phyloP scores from a whole-genome alignment of 2,888 invertebrate genomes.

The Ommatoiulus sabulosus region DNA sequence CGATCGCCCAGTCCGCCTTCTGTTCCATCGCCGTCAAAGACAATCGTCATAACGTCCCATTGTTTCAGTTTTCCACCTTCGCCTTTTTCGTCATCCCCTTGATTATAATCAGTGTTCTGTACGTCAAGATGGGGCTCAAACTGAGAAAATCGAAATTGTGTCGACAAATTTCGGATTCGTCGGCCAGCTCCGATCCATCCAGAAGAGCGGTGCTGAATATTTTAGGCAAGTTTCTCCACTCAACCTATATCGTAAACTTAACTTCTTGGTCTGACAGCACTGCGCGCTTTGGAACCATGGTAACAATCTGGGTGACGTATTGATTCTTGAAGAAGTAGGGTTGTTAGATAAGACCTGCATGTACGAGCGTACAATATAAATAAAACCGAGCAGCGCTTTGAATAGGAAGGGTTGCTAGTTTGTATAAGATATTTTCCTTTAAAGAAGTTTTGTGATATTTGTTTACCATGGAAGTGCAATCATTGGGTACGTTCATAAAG shows the following conservation, averaged over 20 bases:
- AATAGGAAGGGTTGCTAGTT: too few species aligned
- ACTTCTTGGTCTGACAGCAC: too few species aligned
- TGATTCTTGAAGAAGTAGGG: too few species aligned
- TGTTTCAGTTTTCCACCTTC: constrained; percentile 83
- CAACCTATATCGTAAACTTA: neutral
- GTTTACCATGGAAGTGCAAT: too few species aligned
- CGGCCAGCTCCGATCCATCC: constrained; percentile 52
- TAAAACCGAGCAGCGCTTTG: too few species aligned
- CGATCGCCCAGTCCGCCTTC: constrained; percentile 79
- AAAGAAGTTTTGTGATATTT: too few species aligned
- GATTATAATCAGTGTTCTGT: constrained; percentile 80
- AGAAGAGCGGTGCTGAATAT: constrained; percentile 57
- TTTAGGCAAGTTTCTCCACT: constrained; percentile 53
- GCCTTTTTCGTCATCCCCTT: constrained; percentile 84
- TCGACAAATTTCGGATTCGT: constrained; percentile 56
- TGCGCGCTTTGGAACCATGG: too few species aligned
- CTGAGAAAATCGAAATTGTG: constrained; percentile 58
- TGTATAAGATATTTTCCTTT: too few species aligned
- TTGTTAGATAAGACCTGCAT: too few species aligned
- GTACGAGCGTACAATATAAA: too few species aligned
- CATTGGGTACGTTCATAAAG: too few species aligned
- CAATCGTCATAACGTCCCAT: constrained; percentile 72
- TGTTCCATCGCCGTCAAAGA: constrained; percentile 76
- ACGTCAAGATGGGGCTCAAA: constrained; percentile 77
- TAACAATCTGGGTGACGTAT: too few species aligned